Percentiles rank a stretch among this genome's conserved stretches.
phyloP scores from a whole-genome alignment of 1,140 invertebrate genomes.

The Antheraea mylitta region DNA sequence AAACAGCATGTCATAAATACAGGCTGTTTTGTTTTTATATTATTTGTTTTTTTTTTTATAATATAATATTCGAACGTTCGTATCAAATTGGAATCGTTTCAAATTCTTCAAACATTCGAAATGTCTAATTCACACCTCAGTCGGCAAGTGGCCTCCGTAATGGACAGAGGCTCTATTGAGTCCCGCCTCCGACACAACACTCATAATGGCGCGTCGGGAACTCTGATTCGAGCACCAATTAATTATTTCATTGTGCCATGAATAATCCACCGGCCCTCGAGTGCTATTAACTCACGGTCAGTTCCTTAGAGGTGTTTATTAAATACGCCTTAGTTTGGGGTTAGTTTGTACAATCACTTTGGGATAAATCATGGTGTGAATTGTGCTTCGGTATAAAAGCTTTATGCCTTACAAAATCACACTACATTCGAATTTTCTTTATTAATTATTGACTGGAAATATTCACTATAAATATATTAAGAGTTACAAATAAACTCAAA shows the following conservation, averaged over 20 bases:
- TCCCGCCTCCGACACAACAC: constrained; percentile 32
- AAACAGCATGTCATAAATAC: neutral
- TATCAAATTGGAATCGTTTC: constrained; percentile 25
- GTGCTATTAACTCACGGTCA: constrained; percentile 68
- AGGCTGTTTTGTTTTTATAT: constrained; percentile 8
- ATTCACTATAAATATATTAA: too few relatives aligned
- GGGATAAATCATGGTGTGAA: neutral
- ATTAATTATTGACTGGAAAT: neutral
- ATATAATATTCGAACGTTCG: neutral
- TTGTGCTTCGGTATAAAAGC: neutral
- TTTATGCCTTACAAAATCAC: neutral
- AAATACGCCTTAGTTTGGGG: constrained; percentile 54
- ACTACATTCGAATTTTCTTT: neutral
- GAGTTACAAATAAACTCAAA: too few relatives aligned
- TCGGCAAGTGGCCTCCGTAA: constrained; percentile 39
- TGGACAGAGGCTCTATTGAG: constrained; percentile 42
- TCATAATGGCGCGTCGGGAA: constrained; percentile 54
- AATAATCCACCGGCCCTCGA: constrained; percentile 57
- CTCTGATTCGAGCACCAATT: constrained; percentile 70
- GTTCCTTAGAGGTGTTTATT: constrained; percentile 75
- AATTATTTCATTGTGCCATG: constrained; percentile 72
- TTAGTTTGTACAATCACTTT: constrained; percentile 32
- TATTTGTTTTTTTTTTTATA: constrained; percentile 6
- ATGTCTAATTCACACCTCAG: constrained; percentile 38
- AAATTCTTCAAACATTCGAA: constrained; percentile 3